Base-by-base conservation (phyloP, 2,888 invertebrate species). In the Furcula furcula region DNA sequence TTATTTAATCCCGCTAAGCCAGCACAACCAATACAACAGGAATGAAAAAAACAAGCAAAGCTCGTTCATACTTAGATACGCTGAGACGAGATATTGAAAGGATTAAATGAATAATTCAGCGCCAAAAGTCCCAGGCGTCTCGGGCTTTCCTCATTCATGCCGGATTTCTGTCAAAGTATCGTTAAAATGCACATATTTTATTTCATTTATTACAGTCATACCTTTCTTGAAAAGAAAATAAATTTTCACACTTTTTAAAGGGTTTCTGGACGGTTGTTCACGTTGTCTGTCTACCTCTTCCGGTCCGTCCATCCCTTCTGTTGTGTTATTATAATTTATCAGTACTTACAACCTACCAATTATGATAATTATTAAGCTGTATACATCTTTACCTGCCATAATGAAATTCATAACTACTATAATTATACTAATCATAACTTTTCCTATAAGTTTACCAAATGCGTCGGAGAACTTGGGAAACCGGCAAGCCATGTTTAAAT, bases 81-180 rank as follows among this genome's bases (percentile, higher is more conserved):
- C 64, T 61, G 62, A 65, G 69, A 65, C 64, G 62, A 57, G 71
- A 76, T 78, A 79, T 79, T 74, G 77, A 76, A 79, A 78, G 79
- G 78, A 79, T 79, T 79, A 78, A 79, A 78, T 79, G 78, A 79
- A 79, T 79, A 63, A 79, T 79, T 76, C 76, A 79, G 74, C 50
- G 69, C 51, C 54, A 62, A 76, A 76, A 77, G 77, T 76, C 74
- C 64, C 58, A 64, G 71, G 69, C 65, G 65, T 47, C 60, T 63
- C 65, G 55, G 64, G 63, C 60, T 69, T 55, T 62, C 64, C 66
- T 65, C 64, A 65, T 69, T 71, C 66, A 56, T 55, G 61, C 59
- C 58, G 62, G 65, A 54, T 68, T 68, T 65, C 61, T 62, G 69
- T 69, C 73, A 74, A 65, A 74, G 71, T 68, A 65, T 64, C 57